phyloP scores from a whole-genome alignment of 2,797 vertebrate genomes.

The Acrossocheilus fasciatus region DNA sequence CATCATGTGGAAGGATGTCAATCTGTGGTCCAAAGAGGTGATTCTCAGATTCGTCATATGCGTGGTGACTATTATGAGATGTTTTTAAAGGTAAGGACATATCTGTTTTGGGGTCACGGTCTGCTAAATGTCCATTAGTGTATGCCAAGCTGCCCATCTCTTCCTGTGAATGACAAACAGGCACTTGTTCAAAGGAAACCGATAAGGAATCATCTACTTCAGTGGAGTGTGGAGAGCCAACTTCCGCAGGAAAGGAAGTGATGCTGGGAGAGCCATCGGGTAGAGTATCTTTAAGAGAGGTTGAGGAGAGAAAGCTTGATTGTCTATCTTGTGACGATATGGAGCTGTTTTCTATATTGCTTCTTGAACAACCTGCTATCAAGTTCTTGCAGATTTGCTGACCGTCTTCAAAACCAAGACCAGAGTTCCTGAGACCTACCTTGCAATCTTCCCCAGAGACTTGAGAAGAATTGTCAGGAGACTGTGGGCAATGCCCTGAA shows the following conservation, averaged over 20 bases:
- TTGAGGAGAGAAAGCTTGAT: slow-evolving; percentile 78
- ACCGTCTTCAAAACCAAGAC: slow-evolving; percentile 68
- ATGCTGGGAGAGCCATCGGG: slow-evolving; percentile 83
- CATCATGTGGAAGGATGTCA: slow-evolving; percentile 82
- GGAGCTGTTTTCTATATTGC: slow-evolving; percentile 72
- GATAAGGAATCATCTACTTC: slow-evolving; percentile 90
- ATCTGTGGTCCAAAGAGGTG: slow-evolving; percentile 64
- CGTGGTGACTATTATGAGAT: slow-evolving; percentile 67
- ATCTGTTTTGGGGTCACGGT: slow-evolving; percentile 67
- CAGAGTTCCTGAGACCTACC: slow-evolving; percentile 57
- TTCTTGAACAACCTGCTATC: slow-evolving; percentile 66
- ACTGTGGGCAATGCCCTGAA: slow-evolving; percentile 76
- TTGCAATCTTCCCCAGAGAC: slow-evolving; percentile 67
- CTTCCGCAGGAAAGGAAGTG: slow-evolving; percentile 87
- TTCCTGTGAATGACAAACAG: slow-evolving; percentile 73
- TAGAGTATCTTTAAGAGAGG: slow-evolving; percentile 79
- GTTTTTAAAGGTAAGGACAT: slow-evolving; percentile 74
- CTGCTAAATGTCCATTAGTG: slow-evolving; percentile 65
- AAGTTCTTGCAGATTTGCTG: slow-evolving; percentile 64
- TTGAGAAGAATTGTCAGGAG: slow-evolving; percentile 61
- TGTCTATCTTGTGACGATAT: slow-evolving; percentile 77
- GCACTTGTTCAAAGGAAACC: slow-evolving; percentile 86
- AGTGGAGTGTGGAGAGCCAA: slow-evolving; percentile 88
- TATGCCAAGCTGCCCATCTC: slow-evolving; percentile 56
- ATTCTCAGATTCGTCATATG: slow-evolving; percentile 65